These are phyloP conservation scores for Gracilinanus agilis DNA, from an alignment of 2,113 vertebrate genomes.

Conservation along the genomic window DNA sequence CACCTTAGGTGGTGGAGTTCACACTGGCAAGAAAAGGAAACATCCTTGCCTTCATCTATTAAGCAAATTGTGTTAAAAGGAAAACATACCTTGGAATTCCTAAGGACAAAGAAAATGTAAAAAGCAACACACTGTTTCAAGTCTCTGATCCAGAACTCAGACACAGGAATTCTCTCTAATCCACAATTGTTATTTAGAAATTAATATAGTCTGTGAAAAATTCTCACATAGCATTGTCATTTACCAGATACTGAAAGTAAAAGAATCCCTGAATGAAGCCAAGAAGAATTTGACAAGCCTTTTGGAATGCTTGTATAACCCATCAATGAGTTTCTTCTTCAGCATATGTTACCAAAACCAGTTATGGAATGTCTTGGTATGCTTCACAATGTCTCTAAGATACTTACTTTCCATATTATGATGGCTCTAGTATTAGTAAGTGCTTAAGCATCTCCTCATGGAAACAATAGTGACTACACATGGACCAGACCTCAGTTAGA, in stretches of 20 bases:
- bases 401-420: neutral
- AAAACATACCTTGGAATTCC: too few relatives aligned
- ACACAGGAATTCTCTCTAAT: too few relatives aligned
- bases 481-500: neutral
- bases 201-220: too few relatives aligned
- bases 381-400: neutral
- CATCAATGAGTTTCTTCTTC: neutral
- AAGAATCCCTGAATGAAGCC: neutral
- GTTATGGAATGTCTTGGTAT: neutral
- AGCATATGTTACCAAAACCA: neutral
- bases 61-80: too few relatives aligned
- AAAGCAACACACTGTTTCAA: too few relatives aligned
- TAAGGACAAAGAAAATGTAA: too few relatives aligned
- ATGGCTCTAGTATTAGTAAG: neutral
- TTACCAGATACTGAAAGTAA: neutral
- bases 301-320: neutral
- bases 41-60: too few relatives aligned
- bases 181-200: too few relatives aligned
- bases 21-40: too few relatives aligned
- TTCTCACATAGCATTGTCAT: neutral
- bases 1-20: too few relatives aligned
- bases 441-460: neutral
- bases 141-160: too few relatives aligned
- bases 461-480: neutral
- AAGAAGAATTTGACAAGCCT: neutral